Conservation (phyloP, 1,140 invertebrate genomes). For the Tetragnatha versicolor region DNA sequence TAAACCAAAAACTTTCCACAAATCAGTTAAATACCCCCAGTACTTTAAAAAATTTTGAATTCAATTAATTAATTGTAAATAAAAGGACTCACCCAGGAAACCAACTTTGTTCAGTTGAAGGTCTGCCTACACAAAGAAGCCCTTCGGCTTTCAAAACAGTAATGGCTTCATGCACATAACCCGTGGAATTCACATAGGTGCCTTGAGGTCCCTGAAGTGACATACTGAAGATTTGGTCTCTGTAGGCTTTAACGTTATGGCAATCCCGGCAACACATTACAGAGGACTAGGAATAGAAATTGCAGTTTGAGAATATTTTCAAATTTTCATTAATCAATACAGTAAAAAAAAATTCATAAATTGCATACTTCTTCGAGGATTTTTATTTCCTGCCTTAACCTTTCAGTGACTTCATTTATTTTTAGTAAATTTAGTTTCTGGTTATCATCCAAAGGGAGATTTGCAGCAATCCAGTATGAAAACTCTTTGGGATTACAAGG, state of each 20-base stretch:
- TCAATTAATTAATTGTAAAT: neutral
- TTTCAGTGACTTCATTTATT: constrained; percentile 73
- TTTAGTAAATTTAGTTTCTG: constrained; percentile 71
- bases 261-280: constrained; percentile 74
- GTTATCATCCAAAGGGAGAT: constrained; percentile 73
- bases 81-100: constrained; percentile 76
- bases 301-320: neutral
- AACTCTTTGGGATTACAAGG: constrained; percentile 74
- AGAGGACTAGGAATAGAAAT: constrained; percentile 66
- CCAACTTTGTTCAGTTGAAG: constrained; percentile 80
- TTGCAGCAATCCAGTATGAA: constrained; percentile 81
- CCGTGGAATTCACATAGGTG: constrained; percentile 82
- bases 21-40: too few species aligned
- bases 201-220: constrained; percentile 80
- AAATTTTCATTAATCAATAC: neutral
- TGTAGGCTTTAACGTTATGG: constrained; percentile 70
- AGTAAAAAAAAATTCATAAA: neutral
- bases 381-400: constrained; percentile 73
- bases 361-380: constrained; percentile 70
- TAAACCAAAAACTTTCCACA: too few species aligned
- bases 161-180: constrained; percentile 81
- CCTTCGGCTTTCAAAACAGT: constrained; percentile 74
- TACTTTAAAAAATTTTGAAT: neutral
- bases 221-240: constrained; percentile 80
- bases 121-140: constrained; percentile 68